Evolutionary conservation across 2,113 vertebrate genomes (phyloP).

Genomic region (Pseudorasbora parva): DNA sequence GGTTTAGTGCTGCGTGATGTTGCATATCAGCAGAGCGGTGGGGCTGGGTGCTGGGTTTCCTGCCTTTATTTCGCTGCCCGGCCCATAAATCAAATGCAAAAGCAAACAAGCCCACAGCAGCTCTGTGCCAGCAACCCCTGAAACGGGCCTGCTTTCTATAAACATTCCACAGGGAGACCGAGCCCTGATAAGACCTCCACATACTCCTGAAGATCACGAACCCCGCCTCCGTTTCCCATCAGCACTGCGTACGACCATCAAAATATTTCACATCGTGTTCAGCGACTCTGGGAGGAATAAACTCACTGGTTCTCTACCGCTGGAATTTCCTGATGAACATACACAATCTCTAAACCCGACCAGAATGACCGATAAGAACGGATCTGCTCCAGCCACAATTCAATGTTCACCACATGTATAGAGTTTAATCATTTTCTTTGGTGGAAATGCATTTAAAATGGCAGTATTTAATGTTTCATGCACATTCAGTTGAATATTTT

Average conservation of each 20-base stretch:
- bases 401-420: neutral
- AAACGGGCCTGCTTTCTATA: constrained; percentile 70
- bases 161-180: constrained; percentile 70
- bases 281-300: constrained; percentile 29
- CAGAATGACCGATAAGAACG: neutral
- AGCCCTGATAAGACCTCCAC: constrained; percentile 64
- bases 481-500: no score
- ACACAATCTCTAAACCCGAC: neutral
- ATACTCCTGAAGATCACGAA: constrained; percentile 38
- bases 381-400: neutral
- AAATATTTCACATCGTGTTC: constrained; percentile 68
- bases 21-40: constrained; percentile 40
- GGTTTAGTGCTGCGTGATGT: constrained; percentile 26
- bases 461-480: no score
- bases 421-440: neutral
- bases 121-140: constrained; percentile 61
- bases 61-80: constrained; percentile 61
- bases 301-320: constrained; percentile 3
- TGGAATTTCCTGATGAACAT: constrained; percentile 39
- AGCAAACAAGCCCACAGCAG: constrained; percentile 69
- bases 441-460: neutral
- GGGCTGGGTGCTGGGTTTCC: constrained; percentile 60
- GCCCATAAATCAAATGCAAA: constrained; percentile 70
- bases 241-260: constrained; percentile 51
- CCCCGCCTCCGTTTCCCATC: constrained; percentile 2